phyloP scores from a whole-genome alignment of 1,140 invertebrate genomes.

The Matsumurasca onukii region DNA sequence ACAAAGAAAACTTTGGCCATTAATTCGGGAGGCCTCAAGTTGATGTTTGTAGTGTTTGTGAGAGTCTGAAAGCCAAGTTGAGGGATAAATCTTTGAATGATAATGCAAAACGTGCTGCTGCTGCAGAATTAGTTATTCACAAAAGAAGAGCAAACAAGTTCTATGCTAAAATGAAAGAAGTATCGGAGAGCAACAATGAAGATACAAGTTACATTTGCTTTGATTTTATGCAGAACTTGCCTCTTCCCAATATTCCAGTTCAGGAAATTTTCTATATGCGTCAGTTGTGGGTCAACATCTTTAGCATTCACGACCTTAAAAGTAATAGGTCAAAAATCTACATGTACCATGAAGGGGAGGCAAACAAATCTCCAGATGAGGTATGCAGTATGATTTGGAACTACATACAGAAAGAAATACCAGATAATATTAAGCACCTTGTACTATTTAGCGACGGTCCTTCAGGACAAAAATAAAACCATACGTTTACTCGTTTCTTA shows the following conservation, averaged over 20 bases:
- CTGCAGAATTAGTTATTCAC: constrained; percentile 23
- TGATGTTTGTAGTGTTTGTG: constrained; percentile 23
- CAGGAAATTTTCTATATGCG: constrained; percentile 38
- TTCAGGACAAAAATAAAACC: constrained; percentile 33
- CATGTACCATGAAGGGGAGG: constrained; percentile 38
- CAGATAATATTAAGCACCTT: background rate
- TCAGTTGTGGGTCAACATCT: constrained; percentile 35
- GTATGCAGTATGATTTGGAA: constrained; percentile 37
- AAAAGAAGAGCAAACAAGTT: constrained; percentile 25
- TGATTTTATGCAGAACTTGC: constrained; percentile 38
- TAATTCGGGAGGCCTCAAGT: constrained; percentile 9
- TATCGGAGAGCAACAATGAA: constrained; percentile 1
- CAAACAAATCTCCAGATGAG: constrained; percentile 38
- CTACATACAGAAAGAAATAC: constrained; percentile 33
- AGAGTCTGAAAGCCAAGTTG: constrained; percentile 10
- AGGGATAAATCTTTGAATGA: constrained; percentile 7
- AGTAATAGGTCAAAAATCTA: constrained; percentile 34
- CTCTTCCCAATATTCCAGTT: constrained; percentile 34
- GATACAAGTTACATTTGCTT: constrained; percentile 28
- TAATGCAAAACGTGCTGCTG: constrained; percentile 21
- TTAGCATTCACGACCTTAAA: constrained; percentile 36
- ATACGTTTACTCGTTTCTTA: constrained; percentile 32
- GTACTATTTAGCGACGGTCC: constrained; percentile 16
- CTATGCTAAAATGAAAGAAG: constrained; percentile 14
- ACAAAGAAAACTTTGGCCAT: constrained; percentile 29